phyloP scores from a whole-genome alignment of 1,140 invertebrate species.

The Dendrolimus kikuchii region DNA sequence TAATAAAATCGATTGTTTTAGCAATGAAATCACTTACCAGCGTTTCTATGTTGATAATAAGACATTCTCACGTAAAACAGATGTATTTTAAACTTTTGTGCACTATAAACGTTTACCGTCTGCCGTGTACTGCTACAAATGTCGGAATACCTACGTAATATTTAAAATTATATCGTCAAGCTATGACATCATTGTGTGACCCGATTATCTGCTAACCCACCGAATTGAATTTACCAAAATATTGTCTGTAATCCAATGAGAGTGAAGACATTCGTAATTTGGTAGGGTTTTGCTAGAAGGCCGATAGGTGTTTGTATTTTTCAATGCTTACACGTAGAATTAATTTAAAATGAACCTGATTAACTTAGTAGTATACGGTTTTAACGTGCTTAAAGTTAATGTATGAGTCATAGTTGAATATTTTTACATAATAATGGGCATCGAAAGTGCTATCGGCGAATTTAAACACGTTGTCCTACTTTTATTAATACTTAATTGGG shows the following conservation, averaged over 20 bases:
- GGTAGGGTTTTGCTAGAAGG: slow-evolving; percentile 34
- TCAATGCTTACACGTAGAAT: not conserved
- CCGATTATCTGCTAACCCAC: slow-evolving; percentile 39
- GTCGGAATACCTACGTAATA: slow-evolving; percentile 58
- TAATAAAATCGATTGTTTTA: not conserved
- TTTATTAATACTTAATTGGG: too few species aligned
- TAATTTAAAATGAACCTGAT: too few species aligned
- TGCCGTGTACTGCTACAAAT: slow-evolving; percentile 15
- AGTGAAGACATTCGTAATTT: slow-evolving; percentile 21
- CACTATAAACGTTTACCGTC: slow-evolving; percentile 5
- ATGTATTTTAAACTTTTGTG: slow-evolving; percentile 3
- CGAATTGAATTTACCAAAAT: slow-evolving; percentile 33
- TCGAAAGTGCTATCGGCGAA: too few species aligned
- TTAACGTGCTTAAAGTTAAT: too few species aligned
- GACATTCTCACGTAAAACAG: slow-evolving; percentile 30
- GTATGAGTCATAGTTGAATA: too few species aligned
- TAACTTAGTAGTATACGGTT: too few species aligned
- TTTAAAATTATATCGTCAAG: slow-evolving; percentile 48
- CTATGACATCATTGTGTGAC: slow-evolving; percentile 60
- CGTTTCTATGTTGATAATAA: slow-evolving; percentile 35
- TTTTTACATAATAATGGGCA: too few species aligned
- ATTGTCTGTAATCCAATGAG: slow-evolving; percentile 7
- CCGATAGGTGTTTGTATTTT: slow-evolving; percentile 17
- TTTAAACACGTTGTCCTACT: too few species aligned
- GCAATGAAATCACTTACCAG: slow-evolving; percentile 31